Evolutionary conservation across 2,797 vertebrate genomes (phyloP).

Genomic region (Thripadectes ignobilis): DNA sequence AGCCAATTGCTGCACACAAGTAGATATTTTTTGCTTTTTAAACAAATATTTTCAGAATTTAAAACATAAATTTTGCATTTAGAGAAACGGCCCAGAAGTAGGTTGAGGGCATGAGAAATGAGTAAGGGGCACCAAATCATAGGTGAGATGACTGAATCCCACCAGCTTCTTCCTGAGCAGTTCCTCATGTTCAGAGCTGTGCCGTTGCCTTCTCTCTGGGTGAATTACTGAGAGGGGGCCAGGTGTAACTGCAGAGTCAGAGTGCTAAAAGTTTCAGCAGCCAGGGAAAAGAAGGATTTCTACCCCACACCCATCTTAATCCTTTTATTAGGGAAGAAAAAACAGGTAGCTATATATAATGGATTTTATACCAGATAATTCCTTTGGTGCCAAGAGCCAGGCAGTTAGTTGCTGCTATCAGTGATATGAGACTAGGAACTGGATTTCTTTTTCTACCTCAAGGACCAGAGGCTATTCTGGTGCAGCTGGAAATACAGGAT

Average conservation of each 20-base stretch:
- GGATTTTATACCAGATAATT: background rate
- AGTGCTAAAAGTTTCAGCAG: background rate
- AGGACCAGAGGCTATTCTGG: background rate
- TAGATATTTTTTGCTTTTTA: background rate
- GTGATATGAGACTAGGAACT: fast-evolving
- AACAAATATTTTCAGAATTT: background rate
- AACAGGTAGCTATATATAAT: background rate
- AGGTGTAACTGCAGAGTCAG: background rate
- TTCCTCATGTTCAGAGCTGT: background rate
- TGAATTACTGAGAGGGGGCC: fast-evolving
- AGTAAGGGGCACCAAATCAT: background rate
- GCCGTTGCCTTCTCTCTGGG: background rate
- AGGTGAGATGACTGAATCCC: background rate
- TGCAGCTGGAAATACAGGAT: background rate
- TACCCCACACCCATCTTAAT: no score
- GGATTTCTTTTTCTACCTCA: background rate
- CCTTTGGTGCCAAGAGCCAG: background rate
- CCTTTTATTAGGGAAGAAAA: background rate
- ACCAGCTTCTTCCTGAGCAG: background rate
- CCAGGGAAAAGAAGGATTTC: background rate
- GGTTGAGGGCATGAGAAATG: background rate
- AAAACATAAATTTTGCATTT: background rate
- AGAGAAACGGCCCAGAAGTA: background rate
- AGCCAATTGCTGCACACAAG: background rate
- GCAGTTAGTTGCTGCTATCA: background rate